A percentile compares a stretch with the other conserved stretches of the same genome.
These are phyloP conservation scores for Tonatia bakeri DNA, from an alignment of 2,113 vertebrate species.

Conservation along the genomic window DNA sequence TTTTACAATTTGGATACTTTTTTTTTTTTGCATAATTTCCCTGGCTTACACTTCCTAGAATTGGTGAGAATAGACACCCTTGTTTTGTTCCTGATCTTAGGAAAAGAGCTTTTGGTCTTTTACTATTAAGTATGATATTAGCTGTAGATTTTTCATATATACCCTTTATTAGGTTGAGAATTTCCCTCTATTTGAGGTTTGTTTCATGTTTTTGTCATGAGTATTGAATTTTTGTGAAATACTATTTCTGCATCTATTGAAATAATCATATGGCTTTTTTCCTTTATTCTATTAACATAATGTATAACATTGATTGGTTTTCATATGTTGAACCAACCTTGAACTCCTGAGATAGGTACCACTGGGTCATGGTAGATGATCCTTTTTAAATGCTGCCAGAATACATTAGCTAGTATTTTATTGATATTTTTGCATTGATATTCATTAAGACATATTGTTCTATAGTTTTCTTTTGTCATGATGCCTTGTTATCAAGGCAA, in stretches of 20 bases:
- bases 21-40: not conserved
- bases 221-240: not conserved
- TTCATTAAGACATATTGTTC: not conserved
- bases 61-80: not conserved
- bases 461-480: slow-evolving; percentile 2
- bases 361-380: slow-evolving; percentile 6
- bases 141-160: not conserved
- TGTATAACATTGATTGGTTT: not conserved
- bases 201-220: not conserved
- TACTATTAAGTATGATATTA: not conserved
- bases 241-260: not conserved
- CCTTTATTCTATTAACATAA: not conserved
- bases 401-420: not conserved
- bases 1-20: not conserved
- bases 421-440: not conserved
- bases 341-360: not conserved
- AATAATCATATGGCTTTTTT: not conserved
- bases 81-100: not conserved
- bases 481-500: not conserved
- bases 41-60: not conserved
- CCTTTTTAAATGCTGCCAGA: slow-evolving; percentile 28
- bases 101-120: not conserved
- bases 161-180: not conserved
- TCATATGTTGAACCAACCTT: slow-evolving; percentile 10
- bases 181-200: not conserved